These are phyloP conservation scores for Ammodramus savannarum DNA, from an alignment of 2,113 vertebrate genomes.

Conservation along the genomic window DNA sequence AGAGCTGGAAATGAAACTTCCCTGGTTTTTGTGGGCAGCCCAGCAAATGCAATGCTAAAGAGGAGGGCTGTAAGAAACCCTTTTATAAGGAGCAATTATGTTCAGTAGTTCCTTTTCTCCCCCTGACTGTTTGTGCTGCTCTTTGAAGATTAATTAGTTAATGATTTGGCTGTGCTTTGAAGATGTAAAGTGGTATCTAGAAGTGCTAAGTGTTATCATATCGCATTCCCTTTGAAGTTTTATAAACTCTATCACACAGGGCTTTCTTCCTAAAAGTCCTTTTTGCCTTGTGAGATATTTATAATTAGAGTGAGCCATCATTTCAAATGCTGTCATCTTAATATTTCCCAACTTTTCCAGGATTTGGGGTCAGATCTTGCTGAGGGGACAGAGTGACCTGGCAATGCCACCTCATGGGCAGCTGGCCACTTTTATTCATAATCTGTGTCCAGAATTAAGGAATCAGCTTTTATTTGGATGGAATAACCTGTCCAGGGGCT, in stretches of 20 bases:
- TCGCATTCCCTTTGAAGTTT: conserved; percentile 61
- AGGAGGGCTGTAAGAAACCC: neutral
- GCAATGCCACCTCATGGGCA: neutral
- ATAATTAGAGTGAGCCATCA: neutral
- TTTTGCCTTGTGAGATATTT: conserved; percentile 53
- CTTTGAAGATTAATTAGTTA: conserved; percentile 70
- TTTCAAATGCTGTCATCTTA: neutral
- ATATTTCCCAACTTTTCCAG: neutral
- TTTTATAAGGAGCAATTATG: conserved; percentile 43
- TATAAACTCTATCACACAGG: conserved; percentile 42
- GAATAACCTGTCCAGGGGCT: neutral
- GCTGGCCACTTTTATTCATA: neutral
- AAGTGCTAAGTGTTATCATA: conserved; percentile 63
- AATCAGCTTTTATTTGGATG: neutral
- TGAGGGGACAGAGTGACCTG: neutral
- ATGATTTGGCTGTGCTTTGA: conserved; percentile 58
- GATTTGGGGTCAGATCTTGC: neutral
- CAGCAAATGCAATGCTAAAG: neutral
- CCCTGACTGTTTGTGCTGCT: conserved; percentile 25
- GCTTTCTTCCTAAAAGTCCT: conserved; percentile 58
- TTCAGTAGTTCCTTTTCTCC: neutral
- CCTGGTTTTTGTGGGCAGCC: neutral
- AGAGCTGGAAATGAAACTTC: neutral
- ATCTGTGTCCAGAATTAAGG: neutral
- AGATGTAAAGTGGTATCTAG: conserved; percentile 57